Evolutionary conservation across 1,140 invertebrate species (phyloP), one percentile per base, ranked within the genome.

Genomic region (Micrasema minimum): DNA sequence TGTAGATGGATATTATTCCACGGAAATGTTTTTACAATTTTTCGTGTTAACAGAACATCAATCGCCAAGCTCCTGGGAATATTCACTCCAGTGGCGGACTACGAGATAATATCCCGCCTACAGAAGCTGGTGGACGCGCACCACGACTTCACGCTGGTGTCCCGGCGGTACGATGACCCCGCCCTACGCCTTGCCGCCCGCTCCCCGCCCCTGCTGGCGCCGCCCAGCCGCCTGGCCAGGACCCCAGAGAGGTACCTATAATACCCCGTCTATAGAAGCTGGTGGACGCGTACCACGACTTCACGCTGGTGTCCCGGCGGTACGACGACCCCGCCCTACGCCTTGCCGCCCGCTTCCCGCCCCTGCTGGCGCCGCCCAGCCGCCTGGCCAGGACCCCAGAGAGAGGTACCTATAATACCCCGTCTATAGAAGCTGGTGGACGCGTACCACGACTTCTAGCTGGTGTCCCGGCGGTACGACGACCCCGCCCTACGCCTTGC

Each of bases 111-210:
- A 50, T 89, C 90, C 2, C 87, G 90, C 12, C 82, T 93, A 5
- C 90, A 92, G 76, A 92, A 92, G 82, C 81, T 92, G 69, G 88
- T 92, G 7, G 88, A 91, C 72, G 91, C 91, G 0, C 90, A 92
- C 81, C 87, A 91, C 59, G 91, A 93, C 79, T 92, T 92, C 78
- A 91, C 91, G 1, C 83, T 91, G 75, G 87, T 93, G 0, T 92
- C 91, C 0, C 80, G 90, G 7, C 83, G 90, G 70, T 92, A 90
- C 75, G 89, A 90, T 74, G 89, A 89, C 77, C 88, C 89, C 1
- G 83, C 88, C 18, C 77, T 85, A 20, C 76, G 87, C 45, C 77
- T 87, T 31, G 81, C 87, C 11, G 83, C 87, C 1, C 78, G 86
- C 2, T 87, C 86, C 38, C 82, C 82, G 5, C 82, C 82, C 0